Percentiles rank a stretch among this genome's conserved stretches.
Evolutionary conservation across 2,797 vertebrate species (phyloP).

Genomic region (Diglossa cyanea): DNA sequence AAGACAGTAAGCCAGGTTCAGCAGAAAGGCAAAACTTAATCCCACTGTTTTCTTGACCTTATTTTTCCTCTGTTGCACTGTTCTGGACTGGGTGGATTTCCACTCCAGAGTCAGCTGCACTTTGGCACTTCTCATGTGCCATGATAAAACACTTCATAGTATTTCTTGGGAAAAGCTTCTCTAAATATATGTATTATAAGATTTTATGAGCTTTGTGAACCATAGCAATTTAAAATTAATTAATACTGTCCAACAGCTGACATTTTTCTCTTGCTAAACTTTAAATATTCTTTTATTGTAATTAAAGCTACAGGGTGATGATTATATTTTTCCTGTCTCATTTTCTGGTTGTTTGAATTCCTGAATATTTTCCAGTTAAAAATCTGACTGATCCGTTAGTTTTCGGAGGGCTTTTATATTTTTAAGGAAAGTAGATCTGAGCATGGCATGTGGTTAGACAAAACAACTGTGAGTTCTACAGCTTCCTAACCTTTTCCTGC

Average conservation of each 20-base stretch:
- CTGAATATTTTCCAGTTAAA: background rate
- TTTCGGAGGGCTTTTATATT: background rate
- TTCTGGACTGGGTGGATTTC: background rate
- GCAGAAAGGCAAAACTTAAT: slow-evolving; percentile 11
- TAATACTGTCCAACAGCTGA: background rate
- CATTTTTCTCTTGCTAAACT: background rate
- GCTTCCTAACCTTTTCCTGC: background rate
- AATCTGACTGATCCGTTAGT: background rate
- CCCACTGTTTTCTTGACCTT: slow-evolving; percentile 34
- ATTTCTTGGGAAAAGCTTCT: background rate
- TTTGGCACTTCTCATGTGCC: background rate
- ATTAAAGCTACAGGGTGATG: background rate
- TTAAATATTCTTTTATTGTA: background rate
- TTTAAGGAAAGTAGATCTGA: rapidly evolving
- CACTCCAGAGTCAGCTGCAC: background rate
- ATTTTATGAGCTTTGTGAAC: background rate
- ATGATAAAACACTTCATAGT: background rate
- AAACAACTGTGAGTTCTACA: background rate
- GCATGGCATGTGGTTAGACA: background rate
- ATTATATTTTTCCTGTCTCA: background rate
- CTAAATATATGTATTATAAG: background rate
- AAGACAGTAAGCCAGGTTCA: background rate
- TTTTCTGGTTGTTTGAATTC: background rate
- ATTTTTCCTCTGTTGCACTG: slow-evolving; percentile 10
- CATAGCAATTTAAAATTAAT: background rate